Evolutionary conservation across 2,113 vertebrate species (phyloP), one percentile per base, ranked within the genome.

Genomic region (Brachionichthys hirsutus): DNA sequence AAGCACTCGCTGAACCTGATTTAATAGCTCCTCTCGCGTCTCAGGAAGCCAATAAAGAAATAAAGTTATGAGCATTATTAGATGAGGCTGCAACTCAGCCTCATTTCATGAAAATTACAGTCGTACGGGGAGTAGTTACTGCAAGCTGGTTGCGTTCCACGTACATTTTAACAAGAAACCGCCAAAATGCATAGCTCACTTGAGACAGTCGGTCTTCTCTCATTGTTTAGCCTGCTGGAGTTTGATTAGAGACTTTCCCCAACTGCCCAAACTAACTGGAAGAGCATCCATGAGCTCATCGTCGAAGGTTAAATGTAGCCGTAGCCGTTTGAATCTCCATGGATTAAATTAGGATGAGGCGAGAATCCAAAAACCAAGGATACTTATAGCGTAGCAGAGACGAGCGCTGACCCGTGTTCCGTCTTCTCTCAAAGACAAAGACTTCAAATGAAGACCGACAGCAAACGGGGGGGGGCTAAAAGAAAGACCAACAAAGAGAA

Each of bases 401-500:
- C 5, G 24, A 30, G 8, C 24, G 8, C 8, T 30, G n/a, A n/a
- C n/a, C n/a, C n/a, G n/a, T 30, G 24, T 6, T 6, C 4, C 4
- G 24, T 30, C 5, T 30, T 30, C 24, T 30, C 8, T 6, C 3
- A 30, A 30, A 30, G 24, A 30, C 8, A 30, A 30, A 30, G 24
- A 30, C 24, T 4, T 3, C 24, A 30, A 30, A 3, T 16, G 17
- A 9, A 45, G 48, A 52, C 41, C 4, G 12, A 46, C 19, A 20
- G 36, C 4, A 8, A 30, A 30, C n/a, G n/a, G n/a, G n/a, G n/a
- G n/a, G n/a, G n/a, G n/a, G n/a, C 24, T 30, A n/a, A 18, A 22
- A 18, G 17, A 41, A 22, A 62, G 56, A 60, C 56, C 65, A 74
- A 77, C 56, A 74, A 35, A 58, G 56, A 0, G 15, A 45, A n/a